Evolutionary conservation across 2,888 invertebrate species (phyloP), one percentile per base, ranked within the genome.

Genomic region (Cistogaster globosa): DNA sequence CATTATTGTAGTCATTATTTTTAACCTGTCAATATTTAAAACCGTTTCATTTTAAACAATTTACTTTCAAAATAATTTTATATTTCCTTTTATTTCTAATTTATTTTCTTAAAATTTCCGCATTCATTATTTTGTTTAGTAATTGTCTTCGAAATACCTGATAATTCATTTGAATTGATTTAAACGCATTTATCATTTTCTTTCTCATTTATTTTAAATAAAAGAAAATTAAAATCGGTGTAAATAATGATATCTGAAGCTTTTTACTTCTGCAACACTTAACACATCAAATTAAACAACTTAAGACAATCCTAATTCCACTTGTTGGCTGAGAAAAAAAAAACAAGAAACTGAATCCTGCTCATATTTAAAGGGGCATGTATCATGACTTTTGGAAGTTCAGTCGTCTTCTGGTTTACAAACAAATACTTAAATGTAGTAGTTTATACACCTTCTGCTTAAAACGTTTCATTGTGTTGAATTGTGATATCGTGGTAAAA

Each of bases 251-350:
- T 71, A 79, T 79, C 79, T 75, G 71, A 76, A 53, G 69, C 68
- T 74, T 51, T 81, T 67, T 55, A 42, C 68, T 78, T 65, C 57
- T 78, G 74, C 67, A 85, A 85, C 85, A 82, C 81, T 85, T 85
- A 78, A 75, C 81, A 68, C 75, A 82, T 82, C 81, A 74, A 74
- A 78, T 78, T 78, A 81, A 85, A 85, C 78, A 78, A 81, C 85
- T 82, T 81, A 20, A 51, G 85, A 85, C 85, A 85, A 75, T 85
- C 74, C 81, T 75, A 85, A 78, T 85, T 82, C 74, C 78, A 85
- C 58, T 82, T 82, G 81, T 60, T 51, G 58, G 60, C 32, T 77
- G 26, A 75, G 36, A n/a, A n/a, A n/a, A n/a, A n/a, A n/a, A n/a
- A n/a, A n/a, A n/a, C n/a, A n/a, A n/a, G n/a, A 38, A 75, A 67